A percentile compares a stretch with the other conserved stretches of the same genome.
Evolutionary conservation across 2,888 invertebrate genomes (phyloP).

Genomic region (Oasisia sp.): DNA sequence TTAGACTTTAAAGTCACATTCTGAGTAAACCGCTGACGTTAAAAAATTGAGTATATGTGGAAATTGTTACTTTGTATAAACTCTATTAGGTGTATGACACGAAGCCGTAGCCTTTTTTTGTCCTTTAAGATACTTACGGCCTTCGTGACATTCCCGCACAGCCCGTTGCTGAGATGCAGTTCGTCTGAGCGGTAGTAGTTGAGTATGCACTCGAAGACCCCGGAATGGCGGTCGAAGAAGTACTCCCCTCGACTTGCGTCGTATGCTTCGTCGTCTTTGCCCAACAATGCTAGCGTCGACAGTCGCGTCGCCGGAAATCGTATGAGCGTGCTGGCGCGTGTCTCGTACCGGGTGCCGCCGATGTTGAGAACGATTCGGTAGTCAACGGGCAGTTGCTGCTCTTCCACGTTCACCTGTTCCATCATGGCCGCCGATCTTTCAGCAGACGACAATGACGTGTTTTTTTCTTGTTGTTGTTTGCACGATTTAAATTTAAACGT

Average conservation of each 20-base stretch:
- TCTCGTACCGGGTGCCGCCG: constrained; percentile 59
- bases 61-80: too few relatives aligned
- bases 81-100: too few relatives aligned
- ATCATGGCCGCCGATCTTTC: neutral
- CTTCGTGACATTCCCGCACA: constrained; percentile 63
- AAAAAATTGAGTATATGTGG: neutral
- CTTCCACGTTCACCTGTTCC: neutral
- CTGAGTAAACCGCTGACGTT: too few relatives aligned
- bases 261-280: constrained; percentile 58
- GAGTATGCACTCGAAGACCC: constrained; percentile 57
- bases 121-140: constrained; percentile 53
- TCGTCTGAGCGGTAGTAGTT: constrained; percentile 61
- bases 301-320: constrained; percentile 56
- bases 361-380: constrained; percentile 50
- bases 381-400: neutral
- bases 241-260: constrained; percentile 55
- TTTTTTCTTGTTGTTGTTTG: neutral
- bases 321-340: constrained; percentile 54
- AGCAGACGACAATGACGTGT: neutral
- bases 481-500: neutral
- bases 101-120: too few relatives aligned
- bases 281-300: constrained; percentile 52
- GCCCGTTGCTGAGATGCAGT: constrained; percentile 59
- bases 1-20: too few relatives aligned
- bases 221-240: constrained; percentile 63